A percentile compares a stretch with the other conserved stretches of the same genome.
These are phyloP conservation scores for Heteromurus nitidus DNA, from an alignment of 2,888 invertebrate species.

Conservation along the genomic window DNA sequence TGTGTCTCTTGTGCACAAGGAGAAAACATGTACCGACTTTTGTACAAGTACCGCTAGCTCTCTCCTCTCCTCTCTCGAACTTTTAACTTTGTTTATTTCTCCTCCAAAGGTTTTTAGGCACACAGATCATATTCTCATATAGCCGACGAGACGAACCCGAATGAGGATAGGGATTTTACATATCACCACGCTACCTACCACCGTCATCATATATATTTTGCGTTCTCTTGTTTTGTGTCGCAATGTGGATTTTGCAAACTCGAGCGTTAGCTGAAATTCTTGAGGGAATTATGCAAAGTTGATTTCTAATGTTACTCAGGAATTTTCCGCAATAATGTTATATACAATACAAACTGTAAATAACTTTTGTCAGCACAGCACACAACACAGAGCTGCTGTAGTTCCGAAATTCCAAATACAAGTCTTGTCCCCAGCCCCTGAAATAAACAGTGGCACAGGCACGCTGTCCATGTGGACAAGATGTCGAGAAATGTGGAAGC, in stretches of 20 bases:
- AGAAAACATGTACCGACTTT: not conserved
- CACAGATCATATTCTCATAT: slow-evolving; percentile 29
- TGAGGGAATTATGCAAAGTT: slow-evolving; percentile 60
- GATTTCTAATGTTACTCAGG: slow-evolving; percentile 59
- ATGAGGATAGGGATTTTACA: no score
- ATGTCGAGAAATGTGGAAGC: slow-evolving; percentile 29
- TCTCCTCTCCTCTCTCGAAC: not conserved
- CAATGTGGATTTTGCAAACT: slow-evolving; percentile 50
- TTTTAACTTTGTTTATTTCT: not conserved
- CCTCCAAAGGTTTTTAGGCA: not conserved
- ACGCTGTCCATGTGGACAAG: slow-evolving; percentile 12
- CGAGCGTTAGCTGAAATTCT: slow-evolving; percentile 24
- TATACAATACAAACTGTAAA: slow-evolving; percentile 52
- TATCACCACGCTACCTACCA: no score
- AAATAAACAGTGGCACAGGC: no score
- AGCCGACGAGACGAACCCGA: no score
- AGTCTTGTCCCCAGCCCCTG: not conserved
- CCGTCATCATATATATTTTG: no score
- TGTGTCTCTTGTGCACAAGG: not conserved
- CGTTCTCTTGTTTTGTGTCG: no score
- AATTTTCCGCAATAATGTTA: slow-evolving; percentile 63
- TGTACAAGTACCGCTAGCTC: not conserved
- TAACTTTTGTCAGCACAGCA: slow-evolving; percentile 52
- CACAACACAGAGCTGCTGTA: no score
- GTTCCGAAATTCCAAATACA: not conserved